Base-by-base conservation (phyloP, 2,888 invertebrate genomes). In the Mythimna impura region DNA sequence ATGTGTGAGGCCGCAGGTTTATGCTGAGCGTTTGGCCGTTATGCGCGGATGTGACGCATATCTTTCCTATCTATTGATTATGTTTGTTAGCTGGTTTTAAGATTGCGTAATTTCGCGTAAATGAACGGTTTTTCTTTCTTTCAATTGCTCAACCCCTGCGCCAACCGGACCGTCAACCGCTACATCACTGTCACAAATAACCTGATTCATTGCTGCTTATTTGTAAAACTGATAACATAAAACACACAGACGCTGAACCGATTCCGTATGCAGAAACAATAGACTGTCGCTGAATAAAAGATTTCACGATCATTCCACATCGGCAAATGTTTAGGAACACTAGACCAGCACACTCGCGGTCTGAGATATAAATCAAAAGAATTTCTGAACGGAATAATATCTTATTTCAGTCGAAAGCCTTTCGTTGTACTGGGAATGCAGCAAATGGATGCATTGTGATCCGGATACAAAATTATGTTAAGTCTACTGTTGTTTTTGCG, bases 311-410 rank as follows among this genome's bases (percentile, higher is more conserved):
- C 47, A 65, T 55, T 30, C 34, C 36, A 50, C 17, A 25, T 63
- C 40, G 17, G n/a, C 47, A 61, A 65, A 55, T 65, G n/a, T 71
- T 76, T 55, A 54, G 55, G 30, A 54, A 60, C 5, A 30, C 63
- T 36, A 54, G 25, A 14, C 34, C 17, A 50, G 3, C 25, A 25
- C 7, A 72, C 34, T 61, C 7, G 8, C 55, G 36, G 50, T 52
- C 8, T 66, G 25, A 36, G 52, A n/a, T 14, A 77, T 58, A 76
- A 70, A 77, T 77, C 77, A 77, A 63, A 76, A 47, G 14, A 52
- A 54, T 43, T 54, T 70, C 54, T 61, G 36, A 20, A 76, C 14
- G 25, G 36, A 22, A 34, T 20, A 34, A 76, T 71, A 36, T 64
- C 36, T 40, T 74, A 20, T 47, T 60, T 54, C 30, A 10, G 43